Evolutionary conservation across 2,113 vertebrate species (phyloP).

Genomic region (Oryzias woworae): DNA sequence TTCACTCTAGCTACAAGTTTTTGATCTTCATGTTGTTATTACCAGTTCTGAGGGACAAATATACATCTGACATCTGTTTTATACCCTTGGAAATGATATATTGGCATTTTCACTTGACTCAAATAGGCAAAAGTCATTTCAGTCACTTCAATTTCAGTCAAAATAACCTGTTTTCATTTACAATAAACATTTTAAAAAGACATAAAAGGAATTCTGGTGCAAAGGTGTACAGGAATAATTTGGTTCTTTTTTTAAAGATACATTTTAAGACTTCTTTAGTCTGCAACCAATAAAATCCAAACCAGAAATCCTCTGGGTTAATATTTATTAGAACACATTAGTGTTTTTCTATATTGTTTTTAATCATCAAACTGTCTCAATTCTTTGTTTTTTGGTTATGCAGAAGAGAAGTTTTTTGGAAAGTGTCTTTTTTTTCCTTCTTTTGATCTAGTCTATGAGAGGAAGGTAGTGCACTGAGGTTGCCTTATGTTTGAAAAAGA

Average conservation of each 20-base stretch:
- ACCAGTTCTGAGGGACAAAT: conserved; percentile 54
- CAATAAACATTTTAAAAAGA: too few species aligned
- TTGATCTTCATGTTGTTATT: conserved; percentile 4
- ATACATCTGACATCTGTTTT: conserved; percentile 36
- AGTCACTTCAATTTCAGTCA: conserved; percentile 40
- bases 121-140: background rate
- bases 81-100: conserved; percentile 8
- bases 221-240: too few species aligned
- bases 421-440: background rate
- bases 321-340: background rate
- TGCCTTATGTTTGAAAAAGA: conserved; percentile 27
- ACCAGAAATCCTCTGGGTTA: background rate
- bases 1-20: background rate
- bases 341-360: background rate
- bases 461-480: conserved; percentile 19
- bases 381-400: conserved; percentile 15
- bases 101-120: conserved; percentile 7
- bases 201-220: too few species aligned
- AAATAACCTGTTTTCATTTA: too few species aligned
- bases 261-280: too few species aligned
- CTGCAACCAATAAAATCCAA: too few species aligned
- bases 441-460: conserved; percentile 3
- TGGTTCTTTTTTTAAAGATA: too few species aligned
- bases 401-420: conserved; percentile 1
- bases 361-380: conserved; percentile 19